Base-by-base conservation (phyloP, 2,888 invertebrate species). In the Ptychoptera albimana region DNA sequence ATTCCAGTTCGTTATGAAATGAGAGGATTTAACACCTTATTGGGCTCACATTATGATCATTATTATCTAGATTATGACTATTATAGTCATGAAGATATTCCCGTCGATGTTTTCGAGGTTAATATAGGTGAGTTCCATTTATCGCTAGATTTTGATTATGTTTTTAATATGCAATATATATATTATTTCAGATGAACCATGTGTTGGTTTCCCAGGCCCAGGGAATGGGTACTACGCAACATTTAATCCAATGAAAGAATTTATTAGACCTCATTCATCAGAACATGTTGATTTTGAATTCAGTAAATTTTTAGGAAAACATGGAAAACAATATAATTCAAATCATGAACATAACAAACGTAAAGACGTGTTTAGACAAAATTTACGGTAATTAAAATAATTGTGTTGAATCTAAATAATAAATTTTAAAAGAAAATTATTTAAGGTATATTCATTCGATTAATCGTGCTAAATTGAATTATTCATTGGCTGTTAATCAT, bases 1-100 rank as follows among this genome's bases (percentile, higher is more conserved):
- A 76, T 87, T 38, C 86, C 83, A 1, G 73, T 82, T 37, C 74
- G 75, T 49, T 96, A 93, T 61, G 89, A 93, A 67, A 96, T 96
- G 94, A 79, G 77, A 57, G 96, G 94, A 1, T 94, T 75, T 63
- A 93, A 96, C 61, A 77, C 81, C 0, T 69, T 96, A 1, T 69
- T 96, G n/a, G 93, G 93, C 1, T 93, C 93, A 0, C 94, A 96
- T 63, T 94, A 85, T 58, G 94, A 96, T 63, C 92, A 93, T 61
- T 96, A 96, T 58, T 86, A 83, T 60, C 61, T 96, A 40, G 77
- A 82, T 38, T 94, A 94, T 56, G 75, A 76, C 37, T 70, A 70
- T 48, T 81, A 75, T 50, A 66, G 72, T 37, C 72, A 75, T 8
- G 80, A 80, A 31, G 71, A 72, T 35, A 82, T 83, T 36, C 74